Evolutionary conservation across 2,888 invertebrate genomes (phyloP).

Genomic region (Galerucella calmariensis): DNA sequence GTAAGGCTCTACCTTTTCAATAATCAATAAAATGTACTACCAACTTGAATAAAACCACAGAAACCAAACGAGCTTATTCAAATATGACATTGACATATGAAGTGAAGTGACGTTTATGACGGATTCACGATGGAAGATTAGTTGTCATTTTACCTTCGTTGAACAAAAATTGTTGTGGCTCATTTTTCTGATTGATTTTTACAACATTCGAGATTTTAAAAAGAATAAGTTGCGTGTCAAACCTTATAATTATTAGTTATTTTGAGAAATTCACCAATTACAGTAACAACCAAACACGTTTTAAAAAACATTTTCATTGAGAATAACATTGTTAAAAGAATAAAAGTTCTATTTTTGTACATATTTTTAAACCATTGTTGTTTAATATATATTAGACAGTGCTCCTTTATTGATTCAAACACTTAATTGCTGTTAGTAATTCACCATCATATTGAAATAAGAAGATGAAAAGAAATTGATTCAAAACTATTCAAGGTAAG

Average conservation of each 20-base stretch:
- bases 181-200: slow-evolving; percentile 16
- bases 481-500: slow-evolving; percentile 1
- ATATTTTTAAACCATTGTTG: slow-evolving; percentile 16
- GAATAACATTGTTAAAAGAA: slow-evolving; percentile 9
- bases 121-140: background rate
- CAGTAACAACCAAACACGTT: background rate
- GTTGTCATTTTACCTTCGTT: slow-evolving; percentile 6
- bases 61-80: background rate
- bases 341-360: slow-evolving; percentile 13
- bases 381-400: slow-evolving; percentile 11
- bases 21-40: background rate
- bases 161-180: slow-evolving; percentile 12
- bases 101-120: background rate
- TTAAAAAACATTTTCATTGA: slow-evolving; percentile 1
- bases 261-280: background rate
- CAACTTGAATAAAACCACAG: background rate
- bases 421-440: background rate
- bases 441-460: background rate
- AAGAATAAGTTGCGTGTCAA: background rate
- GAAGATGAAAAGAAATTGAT: slow-evolving; percentile 8
- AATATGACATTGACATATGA: background rate
- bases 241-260: background rate
- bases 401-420: slow-evolving; percentile 4
- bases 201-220: background rate
- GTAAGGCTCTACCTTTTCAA: background rate